Conservation (phyloP, 2,888 invertebrate genomes). For the Monochamus alternatus region DNA sequence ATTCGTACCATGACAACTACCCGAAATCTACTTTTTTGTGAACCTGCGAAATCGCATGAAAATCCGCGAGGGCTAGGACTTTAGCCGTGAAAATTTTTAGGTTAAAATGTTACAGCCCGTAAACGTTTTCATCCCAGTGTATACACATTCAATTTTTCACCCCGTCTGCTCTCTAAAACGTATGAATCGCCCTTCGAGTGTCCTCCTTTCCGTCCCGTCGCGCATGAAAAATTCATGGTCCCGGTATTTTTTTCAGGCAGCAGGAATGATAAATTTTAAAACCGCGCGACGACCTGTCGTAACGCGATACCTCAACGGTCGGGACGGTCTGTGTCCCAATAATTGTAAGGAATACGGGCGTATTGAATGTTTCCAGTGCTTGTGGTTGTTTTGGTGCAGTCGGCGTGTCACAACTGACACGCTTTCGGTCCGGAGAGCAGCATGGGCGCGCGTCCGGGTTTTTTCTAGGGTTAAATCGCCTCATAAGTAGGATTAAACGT, state of each 20-base stretch:
- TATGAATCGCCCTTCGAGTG: neutral
- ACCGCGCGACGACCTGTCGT: constrained; percentile 32
- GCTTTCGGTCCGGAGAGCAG: constrained; percentile 4
- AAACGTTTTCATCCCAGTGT: too few species aligned
- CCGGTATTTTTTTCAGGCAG: constrained; percentile 1
- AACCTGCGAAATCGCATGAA: too few species aligned
- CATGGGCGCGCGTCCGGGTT: constrained; percentile 12
- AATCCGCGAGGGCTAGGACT: too few species aligned
- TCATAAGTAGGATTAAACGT: too few species aligned
- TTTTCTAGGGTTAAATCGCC: neutral
- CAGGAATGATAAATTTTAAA: constrained; percentile 34
- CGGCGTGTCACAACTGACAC: constrained; percentile 31
- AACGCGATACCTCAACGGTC: constrained; percentile 29
- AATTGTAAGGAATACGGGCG: constrained; percentile 38
- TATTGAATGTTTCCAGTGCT: constrained; percentile 38
- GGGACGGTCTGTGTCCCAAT: constrained; percentile 35
- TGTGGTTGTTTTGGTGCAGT: constrained; percentile 34
- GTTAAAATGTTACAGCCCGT: too few species aligned
- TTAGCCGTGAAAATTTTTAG: too few species aligned
- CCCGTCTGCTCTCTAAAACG: neutral
- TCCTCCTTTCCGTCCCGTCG: neutral
- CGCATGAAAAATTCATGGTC: constrained; percentile 20
- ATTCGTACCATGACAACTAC: too few species aligned
- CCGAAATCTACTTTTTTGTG: too few species aligned
- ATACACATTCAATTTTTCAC: neutral